Evolutionary conservation across 1,140 invertebrate genomes (phyloP), one percentile per base, ranked within the genome.

Genomic region (Triops longicaudatus): DNA sequence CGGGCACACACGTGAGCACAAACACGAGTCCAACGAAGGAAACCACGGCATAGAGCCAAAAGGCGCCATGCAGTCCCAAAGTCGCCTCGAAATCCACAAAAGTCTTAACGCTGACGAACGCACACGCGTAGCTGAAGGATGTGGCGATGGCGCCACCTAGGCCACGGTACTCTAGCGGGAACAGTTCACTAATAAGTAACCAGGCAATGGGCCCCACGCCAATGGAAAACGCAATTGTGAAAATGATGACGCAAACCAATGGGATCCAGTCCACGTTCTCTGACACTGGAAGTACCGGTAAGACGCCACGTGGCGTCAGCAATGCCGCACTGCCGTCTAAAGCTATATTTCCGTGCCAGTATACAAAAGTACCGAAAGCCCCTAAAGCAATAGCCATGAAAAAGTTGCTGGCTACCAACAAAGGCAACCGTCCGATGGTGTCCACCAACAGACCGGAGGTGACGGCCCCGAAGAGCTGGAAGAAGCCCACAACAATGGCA

Each of bases 161-260:
- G 79, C 92, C 92, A 79, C 93, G 88, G 80, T 93, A 93, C 83
- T 93, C 91, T 71, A 94, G 85, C 22, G 93, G 92, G 83, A 96
- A 95, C 26, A 96, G 86, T 85, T 96, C 94, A 73, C 92, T 93
- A 82, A 94, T 92, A 76, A 95, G 87, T 78, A 96, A 86, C 88
- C 92, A 93, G 26, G 93, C 94, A 83, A 96, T 94, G 63, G 94
- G 94, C 82, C 92, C 93, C 82, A 95, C 94, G 37, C 94, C 94
- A 78, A 96, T 85, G 1, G 92, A 91, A 83, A 95, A 94, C 26
- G 92, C 92, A 5, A 93, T 89, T 1, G 92, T 92, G 82, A 93
- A 93, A 71, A 92, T 89, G 73, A 93, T 84, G 11, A 92, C 92
- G 84, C 92, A 93, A n/a, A 91, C 86, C 44, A 93, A 82, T 11